A percentile compares a stretch with the other conserved stretches of the same genome.
phyloP scores from a whole-genome alignment of 2,113 vertebrate species.

The Oceanodroma tethys region DNA sequence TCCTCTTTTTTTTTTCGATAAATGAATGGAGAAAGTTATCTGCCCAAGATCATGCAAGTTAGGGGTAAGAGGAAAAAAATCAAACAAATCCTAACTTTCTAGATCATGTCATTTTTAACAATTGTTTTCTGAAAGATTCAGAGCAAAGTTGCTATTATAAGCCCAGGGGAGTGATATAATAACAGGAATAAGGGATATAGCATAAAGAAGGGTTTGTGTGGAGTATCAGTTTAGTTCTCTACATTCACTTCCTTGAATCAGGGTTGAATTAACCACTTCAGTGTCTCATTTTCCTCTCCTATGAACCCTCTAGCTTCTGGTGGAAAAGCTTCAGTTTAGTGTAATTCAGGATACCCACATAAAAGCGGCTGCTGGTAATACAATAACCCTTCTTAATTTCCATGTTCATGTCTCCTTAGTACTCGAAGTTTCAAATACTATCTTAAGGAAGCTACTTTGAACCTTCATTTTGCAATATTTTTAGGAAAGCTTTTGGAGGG shows the following conservation, averaged over 20 bases:
- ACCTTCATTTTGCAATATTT: not conserved
- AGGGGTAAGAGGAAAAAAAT: not conserved
- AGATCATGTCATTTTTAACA: not conserved
- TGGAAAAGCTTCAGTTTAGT: not conserved
- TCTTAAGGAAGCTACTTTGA: not conserved
- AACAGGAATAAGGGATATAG: not conserved
- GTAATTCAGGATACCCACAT: not conserved
- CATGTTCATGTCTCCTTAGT: not conserved
- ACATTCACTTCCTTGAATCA: not conserved
- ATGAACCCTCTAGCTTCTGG: not conserved
- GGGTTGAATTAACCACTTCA: not conserved
- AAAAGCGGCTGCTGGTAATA: not conserved
- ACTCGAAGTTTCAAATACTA: not conserved
- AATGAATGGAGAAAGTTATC: not conserved
- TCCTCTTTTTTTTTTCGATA: not conserved
- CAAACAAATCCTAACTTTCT: not conserved
- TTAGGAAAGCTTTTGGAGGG: not conserved
- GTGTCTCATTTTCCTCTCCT: not conserved
- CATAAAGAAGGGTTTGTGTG: not conserved
- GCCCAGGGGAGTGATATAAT: not conserved
- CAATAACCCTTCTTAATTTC: not conserved
- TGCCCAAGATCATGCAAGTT: not conserved
- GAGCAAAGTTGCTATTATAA: not conserved
- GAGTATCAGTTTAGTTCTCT: not conserved
- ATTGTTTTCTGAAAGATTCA: not conserved